These are phyloP conservation scores for Linnaemya tessellans DNA, from an alignment of 2,888 invertebrate species.

Conservation along the genomic window DNA sequence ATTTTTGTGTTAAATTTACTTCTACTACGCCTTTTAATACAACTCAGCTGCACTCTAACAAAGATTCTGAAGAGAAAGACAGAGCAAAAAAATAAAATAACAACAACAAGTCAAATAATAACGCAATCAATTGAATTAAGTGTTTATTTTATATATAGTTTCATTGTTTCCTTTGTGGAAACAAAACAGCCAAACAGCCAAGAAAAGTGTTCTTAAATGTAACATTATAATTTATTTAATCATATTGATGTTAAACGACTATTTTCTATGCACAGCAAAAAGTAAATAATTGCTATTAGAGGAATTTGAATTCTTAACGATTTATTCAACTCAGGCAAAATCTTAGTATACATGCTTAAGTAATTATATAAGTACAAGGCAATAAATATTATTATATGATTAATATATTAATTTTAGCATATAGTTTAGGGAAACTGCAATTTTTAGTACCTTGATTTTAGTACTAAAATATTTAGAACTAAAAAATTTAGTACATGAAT, in stretches of 20 bases:
- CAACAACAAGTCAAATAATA: constrained; percentile 43
- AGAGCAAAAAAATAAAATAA: not conserved
- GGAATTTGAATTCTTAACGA: constrained; percentile 21
- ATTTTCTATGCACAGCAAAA: not conserved
- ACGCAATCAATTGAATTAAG: constrained; percentile 71
- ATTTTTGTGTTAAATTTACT: constrained; percentile 59
- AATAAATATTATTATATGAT: too few species aligned
- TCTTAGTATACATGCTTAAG: too few species aligned
- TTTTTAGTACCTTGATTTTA: too few species aligned
- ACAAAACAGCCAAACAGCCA: not conserved
- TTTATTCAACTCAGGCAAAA: constrained; percentile 1
- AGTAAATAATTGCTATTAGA: constrained; percentile 7
- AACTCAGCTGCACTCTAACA: constrained; percentile 3
- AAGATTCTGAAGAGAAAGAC: constrained; percentile 23
- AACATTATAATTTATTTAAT: constrained; percentile 66
- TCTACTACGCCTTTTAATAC: constrained; percentile 39
- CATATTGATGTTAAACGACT: constrained; percentile 57
- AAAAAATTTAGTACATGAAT: too few species aligned
- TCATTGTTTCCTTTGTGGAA: constrained; percentile 49
- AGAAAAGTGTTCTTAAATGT: constrained; percentile 36
- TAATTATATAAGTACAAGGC: too few species aligned
- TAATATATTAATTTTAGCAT: too few species aligned
- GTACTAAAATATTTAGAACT: too few species aligned
- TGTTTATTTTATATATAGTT: constrained; percentile 70
- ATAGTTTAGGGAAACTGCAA: too few species aligned